Evolutionary conservation across 2,888 invertebrate genomes (phyloP).

Genomic region (Gibbula magus): DNA sequence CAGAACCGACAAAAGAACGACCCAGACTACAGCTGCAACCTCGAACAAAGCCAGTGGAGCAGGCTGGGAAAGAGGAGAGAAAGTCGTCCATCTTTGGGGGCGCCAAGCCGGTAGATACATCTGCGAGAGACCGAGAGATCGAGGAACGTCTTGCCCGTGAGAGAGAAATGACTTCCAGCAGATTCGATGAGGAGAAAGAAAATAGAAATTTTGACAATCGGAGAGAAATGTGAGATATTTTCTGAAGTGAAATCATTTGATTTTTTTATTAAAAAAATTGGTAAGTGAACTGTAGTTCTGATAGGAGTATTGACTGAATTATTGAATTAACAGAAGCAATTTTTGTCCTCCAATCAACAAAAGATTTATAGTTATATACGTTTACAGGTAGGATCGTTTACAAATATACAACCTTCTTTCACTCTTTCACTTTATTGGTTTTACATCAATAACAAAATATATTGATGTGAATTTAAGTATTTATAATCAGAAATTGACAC

Average conservation of each 20-base stretch:
- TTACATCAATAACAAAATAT: too few species aligned
- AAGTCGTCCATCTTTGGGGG: slow-evolving; percentile 89
- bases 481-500: too few species aligned
- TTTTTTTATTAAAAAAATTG: neutral
- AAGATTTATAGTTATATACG: too few species aligned
- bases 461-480: too few species aligned
- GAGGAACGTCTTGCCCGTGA: slow-evolving; percentile 83
- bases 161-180: slow-evolving; percentile 28
- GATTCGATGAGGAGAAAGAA: slow-evolving; percentile 52
- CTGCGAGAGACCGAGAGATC: slow-evolving; percentile 91
- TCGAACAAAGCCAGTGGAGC: slow-evolving; percentile 84
- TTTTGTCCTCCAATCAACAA: too few species aligned
- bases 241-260: neutral
- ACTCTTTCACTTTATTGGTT: too few species aligned
- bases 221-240: neutral
- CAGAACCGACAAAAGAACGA: slow-evolving; percentile 78
- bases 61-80: slow-evolving; percentile 6
- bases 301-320: neutral
- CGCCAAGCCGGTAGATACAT: slow-evolving; percentile 95
- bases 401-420: too few species aligned
- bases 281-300: neutral
- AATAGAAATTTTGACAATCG: slow-evolving; percentile 41
- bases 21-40: slow-evolving; percentile 88
- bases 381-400: too few species aligned
- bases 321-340: too few species aligned